Evolutionary conservation across 2,797 vertebrate species (phyloP), one percentile per base, ranked within the genome.

Genomic region (Lindbergichthys nudifrons): DNA sequence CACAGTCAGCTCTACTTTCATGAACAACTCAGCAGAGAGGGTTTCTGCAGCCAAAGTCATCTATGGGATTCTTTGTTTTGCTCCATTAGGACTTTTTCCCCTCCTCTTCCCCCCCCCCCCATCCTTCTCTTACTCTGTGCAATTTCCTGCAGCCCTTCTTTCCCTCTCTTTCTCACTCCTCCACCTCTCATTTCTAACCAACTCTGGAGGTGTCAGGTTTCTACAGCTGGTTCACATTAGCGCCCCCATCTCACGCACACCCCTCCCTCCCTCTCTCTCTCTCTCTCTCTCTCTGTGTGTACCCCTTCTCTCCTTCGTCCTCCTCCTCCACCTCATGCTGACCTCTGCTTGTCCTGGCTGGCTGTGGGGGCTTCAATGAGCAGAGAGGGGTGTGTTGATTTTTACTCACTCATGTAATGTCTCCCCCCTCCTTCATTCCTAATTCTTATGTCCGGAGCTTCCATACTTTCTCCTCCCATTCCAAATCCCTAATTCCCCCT

Each of bases 181-280:
- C 85, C 83, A 91, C 87, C 82, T 89, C 89, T 87, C 77, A 62
- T 90, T 87, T 88, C 73, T 66, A 88, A 75, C 88, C 77, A 83
- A 86, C 86, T 93, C 83, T 83, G 3, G 66, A 90, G 87, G 94
- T 95, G 93, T 96, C 94, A 91, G 87, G 90, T 96, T 95, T 95
- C 95, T 90, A 94, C 95, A 96, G 93, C 94, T 96, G 94, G 94
- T 94, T 95, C 92, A 90, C 90, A 94, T 95, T 95, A 95, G 86
- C 82, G 32, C 88, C 89, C 94, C 87, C 87, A 82, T 86, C 87
- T 80, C 77, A 73, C 59, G 63, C 65, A 82, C 81, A 69, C 65
- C 68, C 78, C 64, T 30, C 67, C 42, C 63, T 64, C 54, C 9
- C 18, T 15, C 32, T 47, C 3, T 26, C 23, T 54, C 73, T 59